A percentile compares a stretch with the other conserved stretches of the same genome.
phyloP scores from a whole-genome alignment of 2,113 vertebrate species.

The Rattus rattus region DNA sequence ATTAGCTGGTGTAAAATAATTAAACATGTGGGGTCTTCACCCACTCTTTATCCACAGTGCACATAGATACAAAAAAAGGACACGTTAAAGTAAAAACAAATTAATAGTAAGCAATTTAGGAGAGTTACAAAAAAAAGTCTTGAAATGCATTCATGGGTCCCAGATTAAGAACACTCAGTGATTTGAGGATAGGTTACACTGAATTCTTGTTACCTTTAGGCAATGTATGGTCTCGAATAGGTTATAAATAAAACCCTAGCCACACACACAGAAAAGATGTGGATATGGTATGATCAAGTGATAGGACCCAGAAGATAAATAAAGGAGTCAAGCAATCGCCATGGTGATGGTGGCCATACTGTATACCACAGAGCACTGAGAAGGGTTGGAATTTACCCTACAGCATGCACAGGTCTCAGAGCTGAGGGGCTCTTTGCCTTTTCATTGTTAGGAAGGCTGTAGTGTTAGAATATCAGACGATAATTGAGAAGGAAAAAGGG shows the following conservation, averaged over 20 bases:
- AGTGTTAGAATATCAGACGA: neutral
- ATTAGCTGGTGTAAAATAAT: neutral
- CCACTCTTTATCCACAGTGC: neutral
- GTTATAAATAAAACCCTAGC: neutral
- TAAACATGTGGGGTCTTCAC: neutral
- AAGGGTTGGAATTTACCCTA: slow-evolving; percentile 3
- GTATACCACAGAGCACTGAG: neutral
- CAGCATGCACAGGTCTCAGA: neutral
- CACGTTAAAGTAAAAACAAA: neutral
- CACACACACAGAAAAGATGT: neutral
- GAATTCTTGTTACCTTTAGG: neutral
- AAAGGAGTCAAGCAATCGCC: neutral
- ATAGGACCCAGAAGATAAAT: neutral
- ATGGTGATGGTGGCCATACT: neutral
- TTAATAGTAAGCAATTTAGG: neutral
- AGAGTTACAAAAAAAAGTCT: neutral
- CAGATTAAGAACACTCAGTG: neutral
- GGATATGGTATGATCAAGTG: neutral
- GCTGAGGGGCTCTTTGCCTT: neutral
- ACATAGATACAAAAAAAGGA: neutral
- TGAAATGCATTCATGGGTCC: neutral
- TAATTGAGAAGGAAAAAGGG: neutral
- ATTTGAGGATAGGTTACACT: neutral
- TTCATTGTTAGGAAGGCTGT: neutral
- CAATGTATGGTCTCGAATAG: neutral